Evolutionary conservation across 2,113 vertebrate genomes (phyloP), one percentile per base, ranked within the genome.

Genomic region (Spea bombifrons): DNA sequence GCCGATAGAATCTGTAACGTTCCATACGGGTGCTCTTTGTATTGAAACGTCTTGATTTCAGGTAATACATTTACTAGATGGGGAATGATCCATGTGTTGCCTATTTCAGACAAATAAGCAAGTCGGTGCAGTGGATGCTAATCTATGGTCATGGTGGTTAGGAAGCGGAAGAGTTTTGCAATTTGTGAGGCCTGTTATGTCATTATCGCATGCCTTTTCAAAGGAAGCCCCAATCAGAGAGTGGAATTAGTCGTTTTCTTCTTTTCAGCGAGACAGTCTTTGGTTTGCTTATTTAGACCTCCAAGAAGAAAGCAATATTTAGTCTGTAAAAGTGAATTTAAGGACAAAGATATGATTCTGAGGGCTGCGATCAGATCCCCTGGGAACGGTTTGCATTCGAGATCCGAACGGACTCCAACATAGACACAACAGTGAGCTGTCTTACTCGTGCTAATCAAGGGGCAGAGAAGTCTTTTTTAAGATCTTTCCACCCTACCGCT

Each of bases 401-500:
- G 13, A 64, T 64, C n/a, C 61, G 4, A 30, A 64, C 16, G 55
- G 17, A 13, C 30, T 44, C 70, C 70, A 72, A 12, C 17, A 44
- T 8, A 53, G 49, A 43, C 49, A 55, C 49, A 53, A 49, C 43
- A 46, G 3, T 7, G 53, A 44, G 13, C 4, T 1, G 4, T 6
- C 45, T 1, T 45, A 50, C 16, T 49, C 50, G 16, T 10, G 0
- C 10, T 12, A 5, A 10, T 63, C 9, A 8, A 5, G 16, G 5
- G 46, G 15, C 3, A 8, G 75, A 66, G 8, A 10, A 45, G 8
- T 66, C 44, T n/a, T 30, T 48, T 55, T 5, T 7, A 7, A 30
- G 61, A 61, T 61, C 4, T 64, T 67, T 55, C 64, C 50, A 7
- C 57, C 43, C 63, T 57, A 67, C 75, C 5, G 48, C 49, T 66